A percentile compares a stretch with the other conserved stretches of the same genome.
Conservation (phyloP, 2,888 invertebrate genomes). For the Caenorhabditis afra region DNA sequence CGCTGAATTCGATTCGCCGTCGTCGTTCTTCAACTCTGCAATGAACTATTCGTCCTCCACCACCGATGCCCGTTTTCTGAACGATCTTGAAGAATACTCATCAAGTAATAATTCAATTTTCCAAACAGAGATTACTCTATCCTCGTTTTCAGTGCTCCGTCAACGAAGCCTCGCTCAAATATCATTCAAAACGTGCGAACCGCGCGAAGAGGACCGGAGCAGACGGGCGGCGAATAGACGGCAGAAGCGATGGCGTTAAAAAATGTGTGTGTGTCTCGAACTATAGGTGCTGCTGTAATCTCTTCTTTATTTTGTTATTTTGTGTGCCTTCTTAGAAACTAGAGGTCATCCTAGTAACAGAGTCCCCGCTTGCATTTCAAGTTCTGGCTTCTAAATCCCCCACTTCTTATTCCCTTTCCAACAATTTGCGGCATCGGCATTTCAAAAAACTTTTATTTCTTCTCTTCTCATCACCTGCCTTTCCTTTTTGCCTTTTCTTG, state of each 20-base stretch:
- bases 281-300: neutral
- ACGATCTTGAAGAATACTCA: constrained; percentile 42
- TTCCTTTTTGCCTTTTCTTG: constrained; percentile 15
- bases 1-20: constrained; percentile 24
- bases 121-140: neutral
- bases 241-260: constrained; percentile 62
- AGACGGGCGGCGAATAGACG: constrained; percentile 66
- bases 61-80: constrained; percentile 42
- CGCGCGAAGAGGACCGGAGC: constrained; percentile 65
- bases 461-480: constrained; percentile 3
- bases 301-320: neutral
- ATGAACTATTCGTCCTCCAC: constrained; percentile 33
- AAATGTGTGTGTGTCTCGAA: neutral
- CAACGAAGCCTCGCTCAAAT: constrained; percentile 82
- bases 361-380: constrained; percentile 8
- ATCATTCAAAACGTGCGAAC: constrained; percentile 63
- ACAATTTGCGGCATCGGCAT: constrained; percentile 12
- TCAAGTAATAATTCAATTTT: neutral
- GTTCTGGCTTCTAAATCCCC: neutral
- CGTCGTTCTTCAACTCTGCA: constrained; percentile 31
- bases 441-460: constrained; percentile 16
- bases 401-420: neutral
- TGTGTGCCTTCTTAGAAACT: constrained; percentile 3
- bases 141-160: constrained; percentile 48
- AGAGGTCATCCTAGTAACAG: constrained; percentile 14